Base-by-base conservation (phyloP, 2,888 invertebrate genomes). In the Anaspis maculata region DNA sequence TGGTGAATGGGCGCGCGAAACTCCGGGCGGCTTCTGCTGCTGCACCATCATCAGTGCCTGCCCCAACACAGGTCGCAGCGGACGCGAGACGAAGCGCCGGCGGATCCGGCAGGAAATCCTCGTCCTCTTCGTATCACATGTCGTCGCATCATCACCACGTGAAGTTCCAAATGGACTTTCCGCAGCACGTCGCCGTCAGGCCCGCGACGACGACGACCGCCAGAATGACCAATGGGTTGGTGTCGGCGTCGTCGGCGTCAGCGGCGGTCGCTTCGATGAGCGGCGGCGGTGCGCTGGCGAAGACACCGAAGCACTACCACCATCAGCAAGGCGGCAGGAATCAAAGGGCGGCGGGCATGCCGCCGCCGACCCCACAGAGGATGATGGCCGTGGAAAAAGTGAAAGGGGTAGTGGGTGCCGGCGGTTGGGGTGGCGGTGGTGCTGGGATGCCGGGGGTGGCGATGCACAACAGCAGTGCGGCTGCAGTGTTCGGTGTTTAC, bases 401-500 rank as follows among this genome's bases (percentile, higher is more conserved):
- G 25, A 48, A 59, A 52, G 49, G 54, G 50, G 49, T 53, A 28
- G 58, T 53, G 39, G 48, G 48, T 30, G 53, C 49, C 39, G 54
- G 46, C 45, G 49, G 49, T 49, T 53, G 44, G 42, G 49, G 45
- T 34, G 47, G 46, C 44, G 48, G 42, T 41, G 47, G 46, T 36
- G 54, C 50, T 35, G 55, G 49, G 40, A 54, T 45, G 41, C 46
- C 26, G 25, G 25, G 4, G 29, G 27, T 28, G 24, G 16, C 16
- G 9, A n/a, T n/a, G n/a, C 29, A 29, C 23, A 30, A 35, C 30
- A 31, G 35, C 30, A n/a, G n/a, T n/a, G 19, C 5, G 19, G 19
- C 5, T 44, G 51, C 57, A 48, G 57, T 61, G 39, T 62, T 54
- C 40, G 62, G 62, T 50, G 61, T 64, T 44, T 65, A 59, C 45